Conservation (phyloP, 2,888 invertebrate species). For the Rhagonycha lutea region DNA sequence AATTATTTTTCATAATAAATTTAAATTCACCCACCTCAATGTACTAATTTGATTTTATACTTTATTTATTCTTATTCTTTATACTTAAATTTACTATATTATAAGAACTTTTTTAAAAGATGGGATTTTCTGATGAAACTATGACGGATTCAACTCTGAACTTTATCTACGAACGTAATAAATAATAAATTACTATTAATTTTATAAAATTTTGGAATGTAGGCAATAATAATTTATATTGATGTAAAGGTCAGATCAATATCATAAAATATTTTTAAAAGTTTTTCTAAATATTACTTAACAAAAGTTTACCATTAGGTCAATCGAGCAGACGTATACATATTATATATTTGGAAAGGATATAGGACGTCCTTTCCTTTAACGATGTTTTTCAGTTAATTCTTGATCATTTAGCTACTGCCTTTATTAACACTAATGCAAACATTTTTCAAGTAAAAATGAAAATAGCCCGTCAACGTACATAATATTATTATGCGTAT, state of each 20-base stretch:
- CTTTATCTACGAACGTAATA: neutral
- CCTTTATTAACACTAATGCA: too few relatives aligned
- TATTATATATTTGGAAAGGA: neutral
- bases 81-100: neutral
- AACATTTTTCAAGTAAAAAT: too few relatives aligned
- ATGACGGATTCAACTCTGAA: neutral
- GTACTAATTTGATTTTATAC: neutral
- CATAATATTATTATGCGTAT: too few relatives aligned
- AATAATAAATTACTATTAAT: neutral
- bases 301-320: neutral
- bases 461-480: too few relatives aligned
- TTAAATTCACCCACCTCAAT: neutral
- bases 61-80: too few relatives aligned
- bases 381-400: too few relatives aligned
- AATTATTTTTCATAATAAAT: neutral
- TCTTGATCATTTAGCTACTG: too few relatives aligned
- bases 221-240: neutral
- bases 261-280: too few relatives aligned
- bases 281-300: too few relatives aligned
- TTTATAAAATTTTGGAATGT: neutral
- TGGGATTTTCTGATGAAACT: neutral
- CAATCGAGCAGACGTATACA: neutral
- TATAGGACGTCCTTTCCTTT: neutral
- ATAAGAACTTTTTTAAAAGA: neutral
- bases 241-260: too few relatives aligned